Evolutionary conservation across 30 jellyfish, hydroid and myxozoan genomes (phyloP), one percentile per base, ranked within the genome.

Genomic region (Turritopsis rubra): DNA sequence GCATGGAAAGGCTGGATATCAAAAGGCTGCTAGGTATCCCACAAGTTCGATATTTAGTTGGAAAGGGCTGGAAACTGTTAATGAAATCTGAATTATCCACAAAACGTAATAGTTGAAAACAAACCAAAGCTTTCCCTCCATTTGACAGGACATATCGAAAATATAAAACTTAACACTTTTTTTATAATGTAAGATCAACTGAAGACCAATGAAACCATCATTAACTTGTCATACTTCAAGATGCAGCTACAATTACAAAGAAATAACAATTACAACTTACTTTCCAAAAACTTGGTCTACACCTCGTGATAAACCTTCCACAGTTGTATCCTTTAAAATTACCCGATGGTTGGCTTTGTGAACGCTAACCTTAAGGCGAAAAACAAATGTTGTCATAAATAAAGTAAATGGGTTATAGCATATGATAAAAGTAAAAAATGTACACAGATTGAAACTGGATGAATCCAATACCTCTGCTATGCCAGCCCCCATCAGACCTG

Each of bases 401-500:
- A 18, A 60, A n/a, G 20, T 60, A 60, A n/a, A 60, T 60, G n/a
- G 20, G 73, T 60, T 60, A 18, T 60, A n/a, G 18, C n/a, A 18
- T 18, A 60, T 60, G 73, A 60, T 60, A 18, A 60, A 60, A 60
- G 20, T 18, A n/a, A n/a, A n/a, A n/a, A n/a, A n/a, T n/a, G n/a
- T n/a, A n/a, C n/a, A n/a, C n/a, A n/a, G n/a, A n/a, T n/a, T n/a
- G n/a, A n/a, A n/a, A n/a, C n/a, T n/a, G n/a, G n/a, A n/a, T 41
- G 9, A 13, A 41, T 5, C 5, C 16, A 92, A 52, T 70, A 87
- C 95, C 84, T 91, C 97, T 29, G 97, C 97, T 72, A 91, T 91
- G 75, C 97, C 97, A n/a, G 97, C 97, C 1, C 97, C 97, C 97
- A 91, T 91, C 52, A 91, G 84, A 13, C 97, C 97, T 73, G 97